Evolutionary conservation across 1,140 invertebrate species (phyloP), one percentile per base, ranked within the genome.

Genomic region (Heterodera schachtii): DNA sequence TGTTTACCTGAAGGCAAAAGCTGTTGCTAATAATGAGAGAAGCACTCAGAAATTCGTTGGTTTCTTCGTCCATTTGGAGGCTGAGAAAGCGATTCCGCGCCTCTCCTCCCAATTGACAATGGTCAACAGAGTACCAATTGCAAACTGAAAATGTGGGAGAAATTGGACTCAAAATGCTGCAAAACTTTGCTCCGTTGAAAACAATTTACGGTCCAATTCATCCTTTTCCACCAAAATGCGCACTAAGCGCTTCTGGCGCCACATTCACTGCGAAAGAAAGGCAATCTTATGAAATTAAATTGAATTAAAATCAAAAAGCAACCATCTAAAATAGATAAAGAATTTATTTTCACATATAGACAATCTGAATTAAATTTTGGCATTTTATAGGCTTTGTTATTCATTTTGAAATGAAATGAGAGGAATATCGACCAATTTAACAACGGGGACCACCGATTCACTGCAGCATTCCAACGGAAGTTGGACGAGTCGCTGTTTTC

Each of bases 51-150:
- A 95, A 95, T 66, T 91, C 85, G 75, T 93, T 91, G 0, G 94
- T 94, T 78, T 94, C 94, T 57, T 92, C 90, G 90, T 95, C 94
- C 31, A 93, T 91, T 49, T 92, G 84, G 57, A 94, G 91, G 85
- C 93, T 92, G 11, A 94, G 87, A 90, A 94, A 95, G 84, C 91
- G 91, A 44, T 89, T 78, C 67, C 90, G 84, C 41, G 93, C 79
- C 1, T 91, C 90, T 64, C 88, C 91, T 71, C 93, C 75, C 1
- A 88, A 75, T 19, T 21, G 21, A 13, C 84, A 86, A 78, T 92
- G 85, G 84, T 93, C 91, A 52, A 93, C 92, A 8, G 90, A 87
- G 87, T 94, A 94, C 93, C 93, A 94, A 93, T 94, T 64, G 5
- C 66, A 64, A 11, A 52, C 76, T 78, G 5, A 78, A 66, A 64